These are phyloP conservation scores for Lagorchestes hirsutus DNA, from an alignment of 2,797 vertebrate genomes.

Conservation along the genomic window DNA sequence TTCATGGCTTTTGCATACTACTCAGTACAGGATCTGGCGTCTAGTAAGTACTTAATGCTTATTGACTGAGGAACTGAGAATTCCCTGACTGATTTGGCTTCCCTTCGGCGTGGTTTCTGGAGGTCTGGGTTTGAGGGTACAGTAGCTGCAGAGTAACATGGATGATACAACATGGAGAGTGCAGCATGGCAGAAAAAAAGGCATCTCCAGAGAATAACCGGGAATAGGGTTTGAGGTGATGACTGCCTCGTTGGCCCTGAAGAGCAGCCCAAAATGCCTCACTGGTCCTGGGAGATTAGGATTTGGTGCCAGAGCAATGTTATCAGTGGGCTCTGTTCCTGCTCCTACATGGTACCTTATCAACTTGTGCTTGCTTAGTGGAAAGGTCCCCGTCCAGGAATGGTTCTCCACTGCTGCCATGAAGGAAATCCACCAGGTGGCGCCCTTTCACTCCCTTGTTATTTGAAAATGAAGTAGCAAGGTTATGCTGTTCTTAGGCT, in stretches of 20 bases:
- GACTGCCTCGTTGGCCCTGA: background rate
- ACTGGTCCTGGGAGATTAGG: background rate
- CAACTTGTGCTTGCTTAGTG: background rate
- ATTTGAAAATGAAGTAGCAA: background rate
- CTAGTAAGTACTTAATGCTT: background rate
- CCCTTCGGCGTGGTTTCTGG: background rate
- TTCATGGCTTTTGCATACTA: background rate
- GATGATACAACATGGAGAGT: background rate
- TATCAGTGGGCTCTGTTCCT: background rate
- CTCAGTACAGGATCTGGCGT: background rate
- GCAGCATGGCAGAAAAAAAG: background rate
- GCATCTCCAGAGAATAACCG: background rate
- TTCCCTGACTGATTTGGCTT: background rate
- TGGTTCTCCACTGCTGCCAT: background rate
- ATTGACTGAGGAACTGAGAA: background rate
- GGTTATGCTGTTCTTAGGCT: background rate
- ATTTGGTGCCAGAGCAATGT: background rate
- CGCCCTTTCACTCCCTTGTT: background rate
- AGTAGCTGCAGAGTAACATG: background rate
- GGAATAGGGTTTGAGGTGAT: background rate
- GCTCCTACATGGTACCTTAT: accelerated
- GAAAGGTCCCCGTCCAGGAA: background rate
- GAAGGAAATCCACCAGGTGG: background rate
- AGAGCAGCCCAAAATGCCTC: background rate
- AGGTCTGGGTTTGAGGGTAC: background rate